phyloP scores from a whole-genome alignment of 2,113 vertebrate species.

The Mobula birostris region DNA sequence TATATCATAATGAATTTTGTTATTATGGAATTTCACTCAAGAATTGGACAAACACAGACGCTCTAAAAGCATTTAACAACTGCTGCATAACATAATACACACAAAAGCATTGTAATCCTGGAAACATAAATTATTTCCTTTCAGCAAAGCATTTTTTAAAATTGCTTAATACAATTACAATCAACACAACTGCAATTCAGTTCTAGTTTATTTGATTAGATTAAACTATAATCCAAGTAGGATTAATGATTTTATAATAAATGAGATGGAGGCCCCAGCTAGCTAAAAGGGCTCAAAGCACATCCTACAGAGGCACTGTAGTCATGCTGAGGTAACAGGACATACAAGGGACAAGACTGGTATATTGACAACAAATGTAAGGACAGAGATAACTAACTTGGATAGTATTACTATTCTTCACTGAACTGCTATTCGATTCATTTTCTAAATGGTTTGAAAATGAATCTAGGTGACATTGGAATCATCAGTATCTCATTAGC shows the following conservation, averaged over 20 bases:
- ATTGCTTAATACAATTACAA: slow-evolving; percentile 18
- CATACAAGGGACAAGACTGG: not conserved
- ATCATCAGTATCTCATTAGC: not conserved
- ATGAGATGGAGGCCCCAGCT: not conserved
- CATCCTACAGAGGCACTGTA: not conserved
- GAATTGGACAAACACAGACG: not conserved
- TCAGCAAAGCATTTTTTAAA: not conserved
- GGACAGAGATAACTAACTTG: not conserved
- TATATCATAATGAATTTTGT: not conserved
- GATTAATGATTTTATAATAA: slow-evolving; percentile 20
- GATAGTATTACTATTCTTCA: not conserved
- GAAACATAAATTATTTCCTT: not conserved
- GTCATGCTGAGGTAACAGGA: not conserved
- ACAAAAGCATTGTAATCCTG: not conserved
- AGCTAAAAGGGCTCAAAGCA: not conserved
- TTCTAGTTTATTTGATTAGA: not conserved
- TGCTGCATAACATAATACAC: not conserved
- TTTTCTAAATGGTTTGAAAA: slow-evolving; percentile 1
- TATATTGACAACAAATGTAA: not conserved
- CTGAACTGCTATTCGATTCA: not conserved
- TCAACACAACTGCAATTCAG: slow-evolving; percentile 12
- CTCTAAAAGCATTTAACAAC: not conserved
- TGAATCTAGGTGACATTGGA: not conserved
- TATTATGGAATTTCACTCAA: slow-evolving; percentile 3
- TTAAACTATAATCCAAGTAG: not conserved